Conservation (phyloP, 2,797 vertebrate genomes). For the Lates japonicus region DNA sequence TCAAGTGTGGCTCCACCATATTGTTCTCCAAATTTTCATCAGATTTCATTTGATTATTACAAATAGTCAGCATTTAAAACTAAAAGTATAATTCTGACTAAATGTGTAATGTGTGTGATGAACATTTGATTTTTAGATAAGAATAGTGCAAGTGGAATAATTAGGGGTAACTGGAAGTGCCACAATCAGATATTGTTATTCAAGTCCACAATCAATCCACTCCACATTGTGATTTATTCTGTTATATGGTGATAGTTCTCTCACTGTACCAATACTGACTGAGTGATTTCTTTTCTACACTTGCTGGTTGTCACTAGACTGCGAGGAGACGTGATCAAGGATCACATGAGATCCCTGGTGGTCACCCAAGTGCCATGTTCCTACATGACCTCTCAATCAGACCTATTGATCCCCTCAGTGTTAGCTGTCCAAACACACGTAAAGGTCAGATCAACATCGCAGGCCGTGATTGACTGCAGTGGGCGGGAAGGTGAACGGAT, state of each 20-base stretch:
- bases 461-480: no score
- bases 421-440: constrained; percentile 76
- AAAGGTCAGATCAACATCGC: constrained; percentile 72
- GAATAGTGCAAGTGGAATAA: background rate
- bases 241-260: background rate
- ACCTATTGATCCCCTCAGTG: constrained; percentile 82
- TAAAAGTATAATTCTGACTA: background rate
- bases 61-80: background rate
- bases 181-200: background rate
- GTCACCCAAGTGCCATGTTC: no score
- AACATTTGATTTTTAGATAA: background rate
- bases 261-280: no score
- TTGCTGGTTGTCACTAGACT: constrained; percentile 7
- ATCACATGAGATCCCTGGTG: constrained; percentile 67
- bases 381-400: no score
- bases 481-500: constrained; percentile 21
- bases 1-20: background rate
- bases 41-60: background rate
- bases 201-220: no score
- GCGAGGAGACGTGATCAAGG: constrained; percentile 41
- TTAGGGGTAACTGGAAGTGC: background rate
- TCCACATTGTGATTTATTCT: background rate
- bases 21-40: background rate
- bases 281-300: background rate
- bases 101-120: background rate